Percentiles rank a stretch among this genome's conserved stretches.
Evolutionary conservation across 2,113 vertebrate species (phyloP).

Genomic region (Arvicanthis niloticus): DNA sequence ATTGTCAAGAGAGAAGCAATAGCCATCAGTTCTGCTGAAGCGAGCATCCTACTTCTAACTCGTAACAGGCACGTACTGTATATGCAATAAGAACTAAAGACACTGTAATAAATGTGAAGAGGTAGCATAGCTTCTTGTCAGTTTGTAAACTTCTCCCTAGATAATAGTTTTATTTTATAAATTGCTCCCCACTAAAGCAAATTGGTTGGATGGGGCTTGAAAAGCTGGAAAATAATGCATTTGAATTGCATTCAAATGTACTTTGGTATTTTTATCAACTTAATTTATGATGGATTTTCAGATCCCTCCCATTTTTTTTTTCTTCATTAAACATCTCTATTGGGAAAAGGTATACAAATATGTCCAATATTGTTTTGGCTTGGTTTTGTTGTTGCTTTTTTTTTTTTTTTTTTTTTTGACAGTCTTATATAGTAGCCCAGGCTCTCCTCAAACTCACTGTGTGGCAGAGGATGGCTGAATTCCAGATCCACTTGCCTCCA

Average conservation of each 20-base stretch:
- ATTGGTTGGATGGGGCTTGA: neutral
- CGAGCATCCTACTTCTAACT: conserved; percentile 40
- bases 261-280: conserved; percentile 8
- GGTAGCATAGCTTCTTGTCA: conserved; percentile 58
- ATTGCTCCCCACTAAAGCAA: conserved; percentile 30
- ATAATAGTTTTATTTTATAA: conserved; percentile 54
- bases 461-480: neutral
- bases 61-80: conserved; percentile 81
- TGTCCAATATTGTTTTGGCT: neutral
- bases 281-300: conserved; percentile 36
- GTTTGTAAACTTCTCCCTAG: conserved; percentile 61
- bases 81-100: conserved; percentile 79
- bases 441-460: neutral
- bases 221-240: conserved; percentile 44
- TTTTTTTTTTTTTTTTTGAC: neutral
- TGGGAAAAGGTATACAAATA: neutral
- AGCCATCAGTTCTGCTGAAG: conserved; percentile 54
- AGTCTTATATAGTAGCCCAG: too few relatives aligned
- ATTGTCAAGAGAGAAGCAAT: conserved; percentile 72
- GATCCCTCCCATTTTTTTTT: conserved; percentile 54
- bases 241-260: conserved; percentile 42
- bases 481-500: neutral
- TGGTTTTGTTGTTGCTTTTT: neutral
- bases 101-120: conserved; percentile 71
- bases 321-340: conserved; percentile 31